Conservation (phyloP, 1,140 invertebrate species). For the Drosophila punjabiensis region DNA sequence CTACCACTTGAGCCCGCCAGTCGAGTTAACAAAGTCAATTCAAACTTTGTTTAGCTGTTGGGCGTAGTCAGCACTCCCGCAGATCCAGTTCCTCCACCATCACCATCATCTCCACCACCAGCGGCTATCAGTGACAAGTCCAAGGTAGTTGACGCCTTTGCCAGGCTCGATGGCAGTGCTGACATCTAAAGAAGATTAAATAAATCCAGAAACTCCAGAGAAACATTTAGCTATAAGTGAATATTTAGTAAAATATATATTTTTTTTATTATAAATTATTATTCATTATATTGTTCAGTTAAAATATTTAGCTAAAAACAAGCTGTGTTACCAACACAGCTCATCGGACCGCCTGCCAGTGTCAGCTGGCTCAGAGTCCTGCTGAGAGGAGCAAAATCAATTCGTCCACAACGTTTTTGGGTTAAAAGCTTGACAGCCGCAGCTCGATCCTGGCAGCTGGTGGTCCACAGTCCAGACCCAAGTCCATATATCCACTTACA, state of each 20-base stretch:
- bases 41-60: conserved; percentile 69
- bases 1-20: conserved; percentile 60
- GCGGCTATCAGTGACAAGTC: conserved; percentile 71
- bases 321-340: not conserved
- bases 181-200: not conserved
- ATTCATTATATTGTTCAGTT: not conserved
- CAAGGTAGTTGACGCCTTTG: conserved; percentile 52
- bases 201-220: not conserved
- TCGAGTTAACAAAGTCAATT: conserved; percentile 79
- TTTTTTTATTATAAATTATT: not conserved
- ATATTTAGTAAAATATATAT: not conserved
- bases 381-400: conserved; percentile 56
- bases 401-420: conserved; percentile 58
- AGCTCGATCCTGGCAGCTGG: conserved; percentile 54
- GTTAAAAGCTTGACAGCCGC: conserved; percentile 58
- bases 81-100: conserved; percentile 11
- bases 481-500: conserved; percentile 31
- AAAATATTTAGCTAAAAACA: not conserved
- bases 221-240: not conserved
- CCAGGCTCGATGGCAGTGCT: conserved; percentile 16
- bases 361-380: conserved; percentile 72
- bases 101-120: conserved; percentile 5
- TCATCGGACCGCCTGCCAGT: conserved; percentile 67
- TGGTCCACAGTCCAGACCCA: conserved; percentile 27
- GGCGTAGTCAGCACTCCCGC: conserved; percentile 25